Conservation (phyloP, 2,113 vertebrate genomes). For the Protobothrops mucrosquamatus region DNA sequence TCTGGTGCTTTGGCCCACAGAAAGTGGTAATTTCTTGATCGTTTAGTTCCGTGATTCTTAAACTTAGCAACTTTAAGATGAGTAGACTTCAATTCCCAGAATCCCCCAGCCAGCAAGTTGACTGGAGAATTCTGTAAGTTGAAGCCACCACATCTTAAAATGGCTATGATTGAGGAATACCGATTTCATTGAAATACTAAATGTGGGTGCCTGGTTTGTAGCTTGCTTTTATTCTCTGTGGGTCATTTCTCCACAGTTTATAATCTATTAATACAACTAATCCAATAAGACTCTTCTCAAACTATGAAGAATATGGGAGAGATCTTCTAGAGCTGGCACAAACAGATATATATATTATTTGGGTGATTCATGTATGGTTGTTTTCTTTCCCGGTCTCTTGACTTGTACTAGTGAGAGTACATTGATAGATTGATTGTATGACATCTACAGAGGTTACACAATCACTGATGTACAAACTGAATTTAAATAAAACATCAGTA, state of each 20-base stretch:
- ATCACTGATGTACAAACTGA: too few relatives aligned
- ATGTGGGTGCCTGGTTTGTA: not conserved
- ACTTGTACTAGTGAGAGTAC: not conserved
- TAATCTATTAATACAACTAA: not conserved
- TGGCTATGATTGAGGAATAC: not conserved
- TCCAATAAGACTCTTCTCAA: not conserved
- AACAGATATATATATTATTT: too few relatives aligned
- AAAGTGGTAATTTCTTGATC: not conserved
- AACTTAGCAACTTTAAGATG: not conserved
- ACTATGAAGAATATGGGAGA: not conserved
- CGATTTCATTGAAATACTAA: not conserved
- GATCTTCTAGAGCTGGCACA: not conserved
- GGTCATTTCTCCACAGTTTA: not conserved
- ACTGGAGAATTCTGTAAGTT: not conserved
- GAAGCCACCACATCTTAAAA: not conserved
- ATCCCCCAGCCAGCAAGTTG: not conserved
- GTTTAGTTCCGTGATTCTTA: not conserved
- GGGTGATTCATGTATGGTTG: not conserved
- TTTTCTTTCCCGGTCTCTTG: not conserved
- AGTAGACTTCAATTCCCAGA: not conserved
- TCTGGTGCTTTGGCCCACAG: not conserved
- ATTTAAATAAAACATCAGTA: too few relatives aligned
- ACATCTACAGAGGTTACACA: too few relatives aligned
- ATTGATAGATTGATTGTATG: too few relatives aligned
- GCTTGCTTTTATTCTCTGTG: not conserved